Conservation (phyloP, 2,113 vertebrate genomes). For the Uria lomvia region DNA sequence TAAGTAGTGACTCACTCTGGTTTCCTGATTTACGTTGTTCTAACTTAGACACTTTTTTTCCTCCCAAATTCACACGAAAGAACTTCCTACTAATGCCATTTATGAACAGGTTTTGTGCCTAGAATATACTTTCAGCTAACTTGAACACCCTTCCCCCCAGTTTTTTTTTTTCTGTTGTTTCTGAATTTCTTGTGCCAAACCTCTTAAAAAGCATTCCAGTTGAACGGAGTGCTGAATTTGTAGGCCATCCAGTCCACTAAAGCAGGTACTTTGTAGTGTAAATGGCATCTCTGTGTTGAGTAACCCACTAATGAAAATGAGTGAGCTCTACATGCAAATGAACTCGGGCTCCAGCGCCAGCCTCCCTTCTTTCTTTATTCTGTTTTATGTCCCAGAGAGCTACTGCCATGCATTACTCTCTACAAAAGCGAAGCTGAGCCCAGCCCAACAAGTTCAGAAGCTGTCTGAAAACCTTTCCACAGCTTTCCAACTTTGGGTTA, state of each 20-base stretch:
- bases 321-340: not conserved
- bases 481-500: not conserved
- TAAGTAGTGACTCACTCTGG: not conserved
- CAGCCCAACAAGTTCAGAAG: not conserved
- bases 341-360: not conserved
- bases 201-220: not conserved
- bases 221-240: not conserved
- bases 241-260: not conserved
- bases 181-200: not conserved
- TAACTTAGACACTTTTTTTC: not conserved
- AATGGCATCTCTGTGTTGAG: not conserved
- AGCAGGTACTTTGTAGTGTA: not conserved
- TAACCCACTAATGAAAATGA: not conserved
- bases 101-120: not conserved
- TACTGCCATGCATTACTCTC: not conserved
- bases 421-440: not conserved
- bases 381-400: not conserved
- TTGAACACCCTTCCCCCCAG: fast-evolving
- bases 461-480: not conserved
- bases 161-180: not conserved
- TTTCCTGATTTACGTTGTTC: not conserved
- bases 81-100: not conserved
- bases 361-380: not conserved
- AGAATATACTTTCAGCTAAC: not conserved
- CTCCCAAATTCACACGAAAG: not conserved